Evolutionary conservation across 2,888 invertebrate species (phyloP).

Genomic region (Stenoptilia bipunctidactyla): DNA sequence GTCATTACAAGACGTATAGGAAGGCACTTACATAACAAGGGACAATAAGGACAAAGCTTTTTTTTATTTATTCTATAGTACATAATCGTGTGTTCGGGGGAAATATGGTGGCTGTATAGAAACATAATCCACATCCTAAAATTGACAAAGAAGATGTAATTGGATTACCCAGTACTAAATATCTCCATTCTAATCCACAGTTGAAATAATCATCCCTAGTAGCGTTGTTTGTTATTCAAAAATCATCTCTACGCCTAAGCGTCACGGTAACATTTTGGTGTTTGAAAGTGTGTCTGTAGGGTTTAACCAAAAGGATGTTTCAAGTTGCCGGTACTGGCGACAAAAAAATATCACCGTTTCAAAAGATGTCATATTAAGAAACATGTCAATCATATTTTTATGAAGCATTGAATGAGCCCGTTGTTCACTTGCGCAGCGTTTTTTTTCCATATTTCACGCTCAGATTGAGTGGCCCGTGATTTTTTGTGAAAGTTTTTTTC

Average conservation of each 20-base stretch:
- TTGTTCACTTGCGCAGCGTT: constrained; percentile 64
- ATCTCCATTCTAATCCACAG: constrained; percentile 51
- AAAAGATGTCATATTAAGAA: constrained; percentile 70
- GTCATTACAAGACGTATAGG: background rate
- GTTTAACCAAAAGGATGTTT: background rate
- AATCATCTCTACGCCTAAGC: constrained; percentile 3
- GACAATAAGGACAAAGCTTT: background rate
- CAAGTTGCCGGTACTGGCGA: constrained; percentile 38
- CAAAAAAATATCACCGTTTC: constrained; percentile 69
- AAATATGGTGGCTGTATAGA: constrained; percentile 56
- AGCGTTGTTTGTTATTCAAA: constrained; percentile 4
- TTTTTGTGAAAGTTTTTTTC: constrained; percentile 39
- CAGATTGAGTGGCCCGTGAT: constrained; percentile 40
- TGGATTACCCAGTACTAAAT: constrained; percentile 66
- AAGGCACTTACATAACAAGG: background rate
- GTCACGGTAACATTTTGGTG: background rate
- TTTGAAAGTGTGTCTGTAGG: background rate
- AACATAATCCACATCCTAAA: constrained; percentile 67
- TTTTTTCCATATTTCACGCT: constrained; percentile 60
- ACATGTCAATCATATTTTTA: constrained; percentile 72
- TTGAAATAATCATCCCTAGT: constrained; percentile 28
- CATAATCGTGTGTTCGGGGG: constrained; percentile 46
- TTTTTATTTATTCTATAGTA: constrained; percentile 38
- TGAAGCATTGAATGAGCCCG: constrained; percentile 54
- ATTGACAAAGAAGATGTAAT: constrained; percentile 63